Base-by-base conservation (phyloP, 2,888 invertebrate genomes). In the Galerucella calmariensis region DNA sequence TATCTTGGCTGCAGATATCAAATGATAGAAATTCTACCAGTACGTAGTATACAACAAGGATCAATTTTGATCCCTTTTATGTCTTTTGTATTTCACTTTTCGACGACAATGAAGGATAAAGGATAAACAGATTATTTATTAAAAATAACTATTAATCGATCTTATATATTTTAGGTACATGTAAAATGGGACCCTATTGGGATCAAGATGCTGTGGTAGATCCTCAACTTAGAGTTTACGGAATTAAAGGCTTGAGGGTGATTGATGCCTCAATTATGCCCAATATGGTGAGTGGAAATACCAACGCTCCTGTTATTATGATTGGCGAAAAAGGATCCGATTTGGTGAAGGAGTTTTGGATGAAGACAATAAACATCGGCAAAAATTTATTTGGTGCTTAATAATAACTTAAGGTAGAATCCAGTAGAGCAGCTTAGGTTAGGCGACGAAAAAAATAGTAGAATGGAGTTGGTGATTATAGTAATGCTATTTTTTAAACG, bases 251-350 rank as follows among this genome's bases (percentile, higher is more conserved):
- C 0, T 86, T 96, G 5, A 88, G 96, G 14, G 95, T 96, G 0
- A 92, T 95, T 75, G 95, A 96, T 83, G 95, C 95, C 0, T 95
- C 95, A 72, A 94, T 95, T 27, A 95, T 96, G 95, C 96, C 96
- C 0, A 94, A 92, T 79, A 87, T 95, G 78, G 94, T 95, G 0
- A 95, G 94, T 79, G 95, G 95, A 0, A 96, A 96, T 80, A 96
- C 95, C 0, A 96, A 95, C 82, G 95, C 95, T 0, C 95, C 95
- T 0, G 92, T 91, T 0, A 95, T 97, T 46, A 97, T 97, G 96
- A 93, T 97, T 65, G 97, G 93, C 0, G 97, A 97, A 85, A 97
- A 96, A 85, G 96, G 94, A 0, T 91, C 96, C 11, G 96, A 97
- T 83, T 90, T 97, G 91, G 94, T 97, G 67, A 96, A 95, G 84